Evolutionary conservation across 2,888 invertebrate genomes (phyloP), one percentile per base, ranked within the genome.

Genomic region (Dendrolimus pini): DNA sequence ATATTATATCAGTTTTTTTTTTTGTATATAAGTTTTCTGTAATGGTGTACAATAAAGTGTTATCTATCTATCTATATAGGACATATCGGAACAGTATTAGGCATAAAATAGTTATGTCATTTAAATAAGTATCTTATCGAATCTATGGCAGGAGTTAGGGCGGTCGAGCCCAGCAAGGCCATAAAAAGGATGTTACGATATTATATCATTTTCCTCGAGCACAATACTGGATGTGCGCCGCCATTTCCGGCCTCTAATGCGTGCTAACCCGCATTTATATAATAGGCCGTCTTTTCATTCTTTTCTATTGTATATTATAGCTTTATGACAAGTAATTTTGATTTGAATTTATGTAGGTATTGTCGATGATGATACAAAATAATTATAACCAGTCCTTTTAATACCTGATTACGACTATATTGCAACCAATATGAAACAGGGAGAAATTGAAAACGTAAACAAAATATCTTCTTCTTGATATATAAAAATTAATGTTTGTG

Each of bases 171-270:
- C 78, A 77, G 83, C 82, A 80, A 81, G 83, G 83, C 82, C 83
- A 84, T 84, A 77, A 87, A n/a, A 86, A 85, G 85, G 85, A 86
- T 89, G 89, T 86, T 86, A 87, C 83, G 82, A 89, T 83, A 85
- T 89, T 83, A 87, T 85, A 85, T 88, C 89, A 90, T 89, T 89
- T 87, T 87, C 86, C 76, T 77, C 75, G 70, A 63, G 70, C 79
- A 87, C 87, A 88, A 89, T 80, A 77, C 75, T 68, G 70, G 69
- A 76, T 79, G 79, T 80, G 80, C 78, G 74, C 75, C 70, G 68
- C 84, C 86, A 82, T 84, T 87, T 89, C 89, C 89, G 72, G 72
- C 59, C 74, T 77, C 83, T 89, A 90, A 90, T 89, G 89, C 87
- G 78, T 76, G 72, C 69, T 70, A 70, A 64, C 64, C 65, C 67